A percentile compares a stretch with the other conserved stretches of the same genome.
Conservation (phyloP, 2,888 invertebrate genomes). For the Argynnis bischoffii region DNA sequence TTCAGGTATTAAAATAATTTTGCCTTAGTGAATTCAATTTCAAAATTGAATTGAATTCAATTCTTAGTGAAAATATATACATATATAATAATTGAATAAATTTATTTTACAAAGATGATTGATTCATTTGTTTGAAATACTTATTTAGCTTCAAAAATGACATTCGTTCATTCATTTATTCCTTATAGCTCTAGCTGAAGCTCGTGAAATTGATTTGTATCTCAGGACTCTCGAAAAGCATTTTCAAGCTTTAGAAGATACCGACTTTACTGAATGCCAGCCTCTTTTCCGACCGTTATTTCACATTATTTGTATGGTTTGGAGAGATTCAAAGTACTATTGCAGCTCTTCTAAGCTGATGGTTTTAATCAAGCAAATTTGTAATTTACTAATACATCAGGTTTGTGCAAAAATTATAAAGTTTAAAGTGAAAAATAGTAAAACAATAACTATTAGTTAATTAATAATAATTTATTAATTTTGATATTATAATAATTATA, state of each 20-base stretch:
- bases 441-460: not conserved
- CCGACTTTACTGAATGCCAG: conserved; percentile 92
- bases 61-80: no score
- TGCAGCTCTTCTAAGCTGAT: conserved; percentile 94
- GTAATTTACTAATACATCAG: conserved; percentile 94
- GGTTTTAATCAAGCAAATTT: conserved; percentile 93
- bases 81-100: no score
- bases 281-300: conserved; percentile 90
- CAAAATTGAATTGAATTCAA: no score
- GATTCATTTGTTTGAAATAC: not conserved
- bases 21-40: not conserved
- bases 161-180: no score
- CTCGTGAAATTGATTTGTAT: conserved; percentile 94
- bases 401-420: conserved; percentile 66
- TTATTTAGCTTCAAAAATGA: no score
- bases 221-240: conserved; percentile 91
- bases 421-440: not conserved
- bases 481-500: no score
- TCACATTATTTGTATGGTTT: conserved; percentile 93
- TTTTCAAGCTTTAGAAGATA: conserved; percentile 90
- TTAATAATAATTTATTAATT: no score
- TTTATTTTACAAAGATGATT: not conserved
- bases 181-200: conserved; percentile 90
- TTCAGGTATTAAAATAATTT: conserved; percentile 78
- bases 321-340: conserved; percentile 95